Evolutionary conservation across 2,888 invertebrate species (phyloP).

Genomic region (Dolichopus griseipennis): DNA sequence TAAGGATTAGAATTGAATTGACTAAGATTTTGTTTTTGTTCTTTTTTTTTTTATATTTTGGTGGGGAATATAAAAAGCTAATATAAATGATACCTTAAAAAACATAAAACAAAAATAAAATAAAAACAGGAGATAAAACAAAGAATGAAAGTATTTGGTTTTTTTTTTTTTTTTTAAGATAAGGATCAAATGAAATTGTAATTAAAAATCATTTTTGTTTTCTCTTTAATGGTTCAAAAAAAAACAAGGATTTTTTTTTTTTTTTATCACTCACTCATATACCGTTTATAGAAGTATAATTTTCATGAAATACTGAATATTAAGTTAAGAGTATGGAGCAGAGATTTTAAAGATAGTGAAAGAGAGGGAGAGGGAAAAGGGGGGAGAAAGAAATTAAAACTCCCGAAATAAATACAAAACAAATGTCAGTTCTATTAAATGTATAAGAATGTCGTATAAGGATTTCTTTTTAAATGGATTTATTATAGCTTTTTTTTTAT

Average conservation of each 20-base stretch:
- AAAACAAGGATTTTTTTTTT: background rate
- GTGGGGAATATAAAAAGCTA: constrained; percentile 2
- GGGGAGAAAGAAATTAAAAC: background rate
- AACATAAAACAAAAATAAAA: background rate
- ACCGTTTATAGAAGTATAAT: background rate
- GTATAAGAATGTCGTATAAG: background rate
- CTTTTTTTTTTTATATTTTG: too few species aligned
- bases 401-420: background rate
- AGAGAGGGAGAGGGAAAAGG: too few species aligned
- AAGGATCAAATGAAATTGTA: constrained; percentile 4
- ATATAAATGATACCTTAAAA: constrained; percentile 6
- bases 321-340: background rate
- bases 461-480: constrained; percentile 6
- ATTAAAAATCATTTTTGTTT: constrained; percentile 4
- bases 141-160: background rate
- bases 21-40: background rate
- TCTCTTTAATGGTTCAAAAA: background rate
- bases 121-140: background rate
- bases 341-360: too few species aligned
- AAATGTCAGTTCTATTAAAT: constrained; percentile 4
- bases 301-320: background rate
- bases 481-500: background rate
- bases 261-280: background rate
- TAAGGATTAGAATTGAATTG: constrained; percentile 3
- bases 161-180: background rate